Evolutionary conservation across 2,888 invertebrate species (phyloP).

Genomic region (Heteropelma amictum): DNA sequence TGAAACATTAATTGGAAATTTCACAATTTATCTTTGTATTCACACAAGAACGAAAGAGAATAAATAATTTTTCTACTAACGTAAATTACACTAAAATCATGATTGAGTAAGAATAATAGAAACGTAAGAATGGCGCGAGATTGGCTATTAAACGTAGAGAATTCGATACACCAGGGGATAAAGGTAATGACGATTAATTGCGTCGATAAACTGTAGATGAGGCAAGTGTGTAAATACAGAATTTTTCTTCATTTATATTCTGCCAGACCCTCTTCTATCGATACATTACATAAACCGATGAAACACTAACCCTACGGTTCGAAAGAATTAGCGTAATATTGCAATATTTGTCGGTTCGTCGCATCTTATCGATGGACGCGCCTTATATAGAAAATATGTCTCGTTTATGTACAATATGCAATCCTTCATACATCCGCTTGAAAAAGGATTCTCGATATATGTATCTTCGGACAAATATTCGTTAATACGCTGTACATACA

Average conservation of each 20-base stretch:
- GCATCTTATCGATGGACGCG: constrained; percentile 73
- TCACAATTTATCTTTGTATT: not conserved
- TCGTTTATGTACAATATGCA: constrained; percentile 78
- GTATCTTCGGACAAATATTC: constrained; percentile 72
- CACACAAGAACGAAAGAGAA: constrained; percentile 16
- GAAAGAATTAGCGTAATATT: constrained; percentile 78
- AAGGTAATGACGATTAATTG: no score
- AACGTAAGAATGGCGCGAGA: not conserved
- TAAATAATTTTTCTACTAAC: constrained; percentile 12
- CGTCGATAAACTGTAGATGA: constrained; percentile 43
- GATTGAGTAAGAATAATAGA: not conserved
- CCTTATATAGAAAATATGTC: constrained; percentile 78
- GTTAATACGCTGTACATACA: constrained; percentile 75
- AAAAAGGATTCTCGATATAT: constrained; percentile 72
- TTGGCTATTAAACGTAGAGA: no score
- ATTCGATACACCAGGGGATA: constrained; percentile 11
- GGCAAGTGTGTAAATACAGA: constrained; percentile 73
- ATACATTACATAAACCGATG: constrained; percentile 78
- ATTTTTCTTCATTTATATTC: constrained; percentile 76
- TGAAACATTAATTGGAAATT: not conserved
- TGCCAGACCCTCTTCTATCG: constrained; percentile 74
- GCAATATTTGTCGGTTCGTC: constrained; percentile 77
- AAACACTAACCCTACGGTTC: constrained; percentile 76
- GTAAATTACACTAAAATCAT: not conserved
- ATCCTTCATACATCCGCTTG: constrained; percentile 74